phyloP scores from a whole-genome alignment of 2,888 invertebrate species.

The Mythimna impura region DNA sequence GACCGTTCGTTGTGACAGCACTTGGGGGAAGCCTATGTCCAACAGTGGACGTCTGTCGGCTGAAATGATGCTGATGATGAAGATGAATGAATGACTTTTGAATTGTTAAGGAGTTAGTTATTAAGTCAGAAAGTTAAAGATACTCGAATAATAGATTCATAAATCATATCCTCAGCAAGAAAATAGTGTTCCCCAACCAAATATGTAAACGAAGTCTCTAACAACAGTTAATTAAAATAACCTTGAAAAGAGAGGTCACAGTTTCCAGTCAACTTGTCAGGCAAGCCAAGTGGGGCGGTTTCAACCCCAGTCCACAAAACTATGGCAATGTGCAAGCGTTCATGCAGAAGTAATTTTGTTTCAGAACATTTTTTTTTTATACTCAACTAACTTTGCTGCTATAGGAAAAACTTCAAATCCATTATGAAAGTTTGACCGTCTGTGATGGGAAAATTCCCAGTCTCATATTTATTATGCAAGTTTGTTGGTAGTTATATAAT shows the following conservation, averaged over 20 bases:
- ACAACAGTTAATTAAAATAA: background rate
- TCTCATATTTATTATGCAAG: slow-evolving; percentile 10
- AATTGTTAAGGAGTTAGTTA: too few relatives aligned
- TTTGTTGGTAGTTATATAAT: slow-evolving; percentile 26
- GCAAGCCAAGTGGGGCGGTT: slow-evolving; percentile 27
- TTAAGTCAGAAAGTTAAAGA: too few relatives aligned
- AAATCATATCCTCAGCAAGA: too few relatives aligned
- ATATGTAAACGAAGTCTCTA: slow-evolving; percentile 5
- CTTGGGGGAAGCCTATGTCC: too few relatives aligned
- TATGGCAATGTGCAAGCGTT: slow-evolving; percentile 19
- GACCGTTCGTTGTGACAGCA: too few relatives aligned
- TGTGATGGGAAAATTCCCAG: background rate
- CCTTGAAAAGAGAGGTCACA: background rate
- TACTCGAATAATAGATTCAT: too few relatives aligned
- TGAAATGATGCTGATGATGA: too few relatives aligned
- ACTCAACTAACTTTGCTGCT: slow-evolving; percentile 1
- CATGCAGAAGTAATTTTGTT: slow-evolving; percentile 52
- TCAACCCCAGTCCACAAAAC: slow-evolving; percentile 16
- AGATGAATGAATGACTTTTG: too few relatives aligned
- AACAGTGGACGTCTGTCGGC: too few relatives aligned
- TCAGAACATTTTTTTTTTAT: slow-evolving; percentile 15
- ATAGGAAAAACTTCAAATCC: slow-evolving; percentile 6
- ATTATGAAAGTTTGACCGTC: slow-evolving; percentile 19
- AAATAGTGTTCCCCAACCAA: background rate
- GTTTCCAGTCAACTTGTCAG: slow-evolving; percentile 29